These are phyloP conservation scores for Trachythela sp. DNA, from an alignment of 64 coral and sea anemone genomes.

Conservation along the genomic window DNA sequence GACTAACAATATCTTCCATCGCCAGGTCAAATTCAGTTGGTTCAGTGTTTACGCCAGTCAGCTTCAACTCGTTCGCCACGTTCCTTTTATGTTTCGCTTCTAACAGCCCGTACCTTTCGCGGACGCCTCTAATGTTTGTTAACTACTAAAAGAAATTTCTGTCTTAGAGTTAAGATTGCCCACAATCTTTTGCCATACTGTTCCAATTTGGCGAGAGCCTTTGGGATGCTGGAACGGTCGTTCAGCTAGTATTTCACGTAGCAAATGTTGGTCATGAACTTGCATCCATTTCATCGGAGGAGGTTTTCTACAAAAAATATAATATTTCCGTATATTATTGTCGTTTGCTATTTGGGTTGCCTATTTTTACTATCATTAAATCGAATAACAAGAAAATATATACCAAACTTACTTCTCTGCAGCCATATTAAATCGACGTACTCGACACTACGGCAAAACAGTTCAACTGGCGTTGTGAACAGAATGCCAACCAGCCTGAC, in stretches of 20 bases:
- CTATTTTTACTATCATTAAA: neutral
- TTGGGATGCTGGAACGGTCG: neutral
- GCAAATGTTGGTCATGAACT: neutral
- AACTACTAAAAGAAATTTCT: neutral
- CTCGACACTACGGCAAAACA: neutral
- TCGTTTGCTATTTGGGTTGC: neutral
- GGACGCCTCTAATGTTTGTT: neutral
- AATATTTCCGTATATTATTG: neutral
- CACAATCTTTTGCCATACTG: constrained; percentile 5
- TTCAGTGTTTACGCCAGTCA: neutral
- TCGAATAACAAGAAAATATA: neutral
- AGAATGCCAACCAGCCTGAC: neutral
- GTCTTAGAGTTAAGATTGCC: neutral
- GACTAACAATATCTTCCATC: neutral
- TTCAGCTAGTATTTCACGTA: neutral
- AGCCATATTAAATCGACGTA: neutral
- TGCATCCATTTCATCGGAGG: neutral
- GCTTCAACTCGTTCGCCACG: neutral
- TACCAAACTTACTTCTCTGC: neutral
- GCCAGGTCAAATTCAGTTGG: neutral
- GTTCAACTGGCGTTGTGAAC: neutral
- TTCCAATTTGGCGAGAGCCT: neutral
- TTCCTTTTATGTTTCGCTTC: neutral
- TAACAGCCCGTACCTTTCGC: neutral
- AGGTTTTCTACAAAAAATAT: neutral